phyloP scores from a whole-genome alignment of 37 sponge, comb jelly and placozoan genomes.

The Eunapius fragilis region DNA sequence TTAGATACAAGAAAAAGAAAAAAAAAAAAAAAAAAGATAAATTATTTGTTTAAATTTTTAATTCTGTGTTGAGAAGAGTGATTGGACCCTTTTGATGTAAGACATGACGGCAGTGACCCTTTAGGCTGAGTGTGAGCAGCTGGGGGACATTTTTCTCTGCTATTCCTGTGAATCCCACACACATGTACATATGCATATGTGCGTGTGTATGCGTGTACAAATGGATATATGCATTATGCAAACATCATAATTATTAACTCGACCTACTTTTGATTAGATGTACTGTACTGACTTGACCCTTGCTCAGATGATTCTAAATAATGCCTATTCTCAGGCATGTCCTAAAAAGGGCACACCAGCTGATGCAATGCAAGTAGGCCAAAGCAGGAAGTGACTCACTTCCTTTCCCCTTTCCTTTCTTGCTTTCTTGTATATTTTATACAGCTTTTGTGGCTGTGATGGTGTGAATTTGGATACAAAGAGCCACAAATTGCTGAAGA shows the following conservation, averaged over 20 bases:
- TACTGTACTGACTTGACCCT: background rate
- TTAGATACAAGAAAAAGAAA: background rate
- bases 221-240: constrained; percentile 6
- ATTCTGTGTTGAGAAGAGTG: background rate
- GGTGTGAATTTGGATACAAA: constrained; percentile 94
- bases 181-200: background rate
- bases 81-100: background rate
- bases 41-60: background rate
- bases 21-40: background rate
- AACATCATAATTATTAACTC: background rate
- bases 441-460: constrained; percentile 62
- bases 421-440: constrained; percentile 48
- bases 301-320: constrained; percentile 9
- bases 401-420: background rate
- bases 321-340: constrained; percentile 21
- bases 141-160: background rate
- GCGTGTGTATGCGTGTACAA: constrained; percentile 2
- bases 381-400: constrained; percentile 7
- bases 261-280: background rate
- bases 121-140: background rate
- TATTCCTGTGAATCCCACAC: background rate
- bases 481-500: constrained; percentile 87
- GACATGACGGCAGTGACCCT: background rate
- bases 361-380: background rate
- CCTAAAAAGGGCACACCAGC: background rate